Evolutionary conservation across 2,888 invertebrate species (phyloP).

Genomic region (Netelia fuscicornis): DNA sequence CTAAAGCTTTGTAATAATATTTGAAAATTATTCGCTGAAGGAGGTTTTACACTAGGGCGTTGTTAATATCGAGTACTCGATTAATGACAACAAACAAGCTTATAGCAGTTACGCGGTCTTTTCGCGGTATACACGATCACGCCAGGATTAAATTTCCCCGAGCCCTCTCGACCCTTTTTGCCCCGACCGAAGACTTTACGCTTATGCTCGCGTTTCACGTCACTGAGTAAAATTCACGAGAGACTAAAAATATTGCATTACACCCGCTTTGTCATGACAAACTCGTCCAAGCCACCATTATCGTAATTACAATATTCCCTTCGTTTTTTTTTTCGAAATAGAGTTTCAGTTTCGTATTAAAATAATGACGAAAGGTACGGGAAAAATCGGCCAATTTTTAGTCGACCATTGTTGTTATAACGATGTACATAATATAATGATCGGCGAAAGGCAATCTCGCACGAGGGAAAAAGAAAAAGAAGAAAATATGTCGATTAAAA

Average conservation of each 20-base stretch:
- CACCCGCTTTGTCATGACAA: constrained; percentile 43
- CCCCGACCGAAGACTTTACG: constrained; percentile 10
- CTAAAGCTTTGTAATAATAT: constrained; percentile 2
- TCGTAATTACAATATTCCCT: constrained; percentile 25
- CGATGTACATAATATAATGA: constrained; percentile 22
- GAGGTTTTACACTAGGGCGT: constrained; percentile 1
- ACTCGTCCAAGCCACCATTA: constrained; percentile 49
- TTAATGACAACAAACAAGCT: constrained; percentile 63
- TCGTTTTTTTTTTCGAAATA: constrained; percentile 13
- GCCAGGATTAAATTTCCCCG: constrained; percentile 33
- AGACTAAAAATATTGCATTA: constrained; percentile 41
- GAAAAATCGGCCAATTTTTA: not conserved
- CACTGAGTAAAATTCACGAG: constrained; percentile 32
- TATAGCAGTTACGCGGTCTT: constrained; percentile 32
- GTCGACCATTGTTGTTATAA: not conserved
- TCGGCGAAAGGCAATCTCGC: not conserved
- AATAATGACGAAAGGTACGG: constrained; percentile 44
- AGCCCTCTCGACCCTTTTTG: not conserved
- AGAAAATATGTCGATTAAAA: constrained; percentile 33
- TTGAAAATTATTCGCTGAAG: not conserved
- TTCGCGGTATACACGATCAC: not conserved
- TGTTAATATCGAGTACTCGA: constrained; percentile 56
- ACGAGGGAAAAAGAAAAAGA: not conserved
- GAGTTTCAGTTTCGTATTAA: constrained; percentile 33
- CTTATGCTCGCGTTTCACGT: constrained; percentile 20